Evolutionary conservation across 2,797 vertebrate species (phyloP), one percentile per base, ranked within the genome.

Genomic region (Lepilemur septentrionalis): DNA sequence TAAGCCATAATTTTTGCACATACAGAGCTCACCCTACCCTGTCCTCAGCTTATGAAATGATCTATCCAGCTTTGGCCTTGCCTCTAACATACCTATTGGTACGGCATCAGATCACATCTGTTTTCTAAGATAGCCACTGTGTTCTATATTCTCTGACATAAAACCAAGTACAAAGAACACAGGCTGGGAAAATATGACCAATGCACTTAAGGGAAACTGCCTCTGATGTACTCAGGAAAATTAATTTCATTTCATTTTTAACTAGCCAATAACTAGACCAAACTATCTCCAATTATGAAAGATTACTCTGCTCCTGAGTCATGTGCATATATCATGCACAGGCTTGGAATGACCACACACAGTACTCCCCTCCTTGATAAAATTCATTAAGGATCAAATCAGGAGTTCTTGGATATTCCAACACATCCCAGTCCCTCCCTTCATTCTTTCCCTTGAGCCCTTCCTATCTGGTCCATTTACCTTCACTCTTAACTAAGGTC

Each of bases 191-290:
- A 85, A 91, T 32, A 65, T 50, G 35, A 10, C 35, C 67, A 84
- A 32, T 52, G 4, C 0, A 50, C 41, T 80, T 70, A 76, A 63
- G 2, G 22, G 28, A 91, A 93, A 85, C 28, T 83, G 20, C 23
- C 38, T 96, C 63, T 46, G 94, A 46, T 28, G 57, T 86, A 2
- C 30, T 83, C 43, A 84, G 32, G 17, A 67, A 85, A 89, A 88
- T 92, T 48, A 78, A 41, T 91, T 96, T 88, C 32, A 95, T 63
- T 91, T 94, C 52, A 65, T 7, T 38, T 69, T 43, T 90, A 92
- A 94, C 18, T 87, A 91, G 63, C 17, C 43, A 32, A 17, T 50
- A 91, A 78, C 5, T 76, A 92, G 52, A 78, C 28, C 20, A 79
- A 83, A 13, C 23, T 4, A 72, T 41, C 32, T 14, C 48, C 32